phyloP scores from a whole-genome alignment of 2,888 invertebrate species.

The Rosalia funebris region DNA sequence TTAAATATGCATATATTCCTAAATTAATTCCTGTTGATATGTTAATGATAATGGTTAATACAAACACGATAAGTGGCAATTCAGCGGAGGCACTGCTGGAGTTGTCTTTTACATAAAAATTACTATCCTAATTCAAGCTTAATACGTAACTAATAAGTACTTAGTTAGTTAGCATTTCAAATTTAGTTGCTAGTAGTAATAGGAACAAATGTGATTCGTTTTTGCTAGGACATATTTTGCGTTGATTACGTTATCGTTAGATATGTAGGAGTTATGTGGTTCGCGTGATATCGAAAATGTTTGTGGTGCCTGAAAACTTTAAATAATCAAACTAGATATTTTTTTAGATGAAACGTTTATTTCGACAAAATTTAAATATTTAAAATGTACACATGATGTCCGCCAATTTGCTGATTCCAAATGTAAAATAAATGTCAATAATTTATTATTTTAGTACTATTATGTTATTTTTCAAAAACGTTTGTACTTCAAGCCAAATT shows the following conservation, averaged over 20 bases:
- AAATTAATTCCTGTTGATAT: not conserved
- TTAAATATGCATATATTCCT: not conserved
- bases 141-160: not conserved
- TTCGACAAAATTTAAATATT: too few relatives aligned
- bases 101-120: not conserved
- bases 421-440: too few relatives aligned
- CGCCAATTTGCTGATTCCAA: too few relatives aligned
- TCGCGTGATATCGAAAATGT: too few relatives aligned
- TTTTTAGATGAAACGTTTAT: too few relatives aligned
- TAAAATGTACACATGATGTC: too few relatives aligned
- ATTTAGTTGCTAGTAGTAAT: not conserved
- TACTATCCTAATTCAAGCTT: not conserved
- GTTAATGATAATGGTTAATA: not conserved
- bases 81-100: not conserved
- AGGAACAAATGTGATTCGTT: not conserved
- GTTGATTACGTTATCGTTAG: not conserved
- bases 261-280: too few relatives aligned
- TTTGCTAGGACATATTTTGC: not conserved
- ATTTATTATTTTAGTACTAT: too few relatives aligned
- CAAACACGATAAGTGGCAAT: not conserved
- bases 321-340: too few relatives aligned
- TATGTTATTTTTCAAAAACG: too few relatives aligned
- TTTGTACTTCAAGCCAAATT: too few relatives aligned
- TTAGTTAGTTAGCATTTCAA: not conserved
- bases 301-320: too few relatives aligned